Base-by-base conservation (phyloP, 2,888 invertebrate species). In the Drosophila rellima region DNA sequence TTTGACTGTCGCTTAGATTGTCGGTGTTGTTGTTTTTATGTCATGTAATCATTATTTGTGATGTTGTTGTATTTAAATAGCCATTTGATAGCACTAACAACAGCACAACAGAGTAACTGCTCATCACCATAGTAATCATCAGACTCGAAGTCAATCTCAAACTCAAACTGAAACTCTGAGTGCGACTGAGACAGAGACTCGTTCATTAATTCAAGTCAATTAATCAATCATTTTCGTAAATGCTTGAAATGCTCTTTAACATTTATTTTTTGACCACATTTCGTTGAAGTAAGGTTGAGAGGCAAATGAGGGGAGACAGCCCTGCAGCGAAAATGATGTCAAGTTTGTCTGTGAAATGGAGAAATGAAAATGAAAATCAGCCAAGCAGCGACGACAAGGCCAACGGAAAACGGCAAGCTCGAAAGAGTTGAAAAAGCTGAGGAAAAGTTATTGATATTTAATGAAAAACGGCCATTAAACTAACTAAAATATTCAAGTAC, bases 151-250 rank as follows among this genome's bases (percentile, higher is more conserved):
- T 66, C 66, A 29, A 33, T n/a, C 40, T 35, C 11, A 18, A 44
- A 26, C 44, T 42, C 33, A 6, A n/a, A 40, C 15, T 26, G n/a
- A 17, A 26, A 51, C 39, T 40, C 20, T 4, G 59, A 29, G 15
- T 20, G 10, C 1, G 39, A 33, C 40, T 11, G 45, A n/a, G 39
- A 33, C 40, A 8, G 45, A n/a, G 70, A 52, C 63, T 70, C 76
- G 64, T 70, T 65, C 70, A 75, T 79, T 78, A 74, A 74, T 81
- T 62, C 69, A 48, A 73, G 72, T 74, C 85, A 74, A 86, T 88
- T 88, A 88, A 89, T 89, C 88, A 88, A 86, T 86, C 85, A 86
- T 85, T 73, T 76, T 83, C n/a, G 48, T 68, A 74, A 78, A 80
- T 64, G 67, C 71, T 74, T 67, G 51, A 68, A 71, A 74, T 71